Evolutionary conservation across 1,140 invertebrate species (phyloP), one percentile per base, ranked within the genome.

Genomic region (Wasmannia auropunctata): DNA sequence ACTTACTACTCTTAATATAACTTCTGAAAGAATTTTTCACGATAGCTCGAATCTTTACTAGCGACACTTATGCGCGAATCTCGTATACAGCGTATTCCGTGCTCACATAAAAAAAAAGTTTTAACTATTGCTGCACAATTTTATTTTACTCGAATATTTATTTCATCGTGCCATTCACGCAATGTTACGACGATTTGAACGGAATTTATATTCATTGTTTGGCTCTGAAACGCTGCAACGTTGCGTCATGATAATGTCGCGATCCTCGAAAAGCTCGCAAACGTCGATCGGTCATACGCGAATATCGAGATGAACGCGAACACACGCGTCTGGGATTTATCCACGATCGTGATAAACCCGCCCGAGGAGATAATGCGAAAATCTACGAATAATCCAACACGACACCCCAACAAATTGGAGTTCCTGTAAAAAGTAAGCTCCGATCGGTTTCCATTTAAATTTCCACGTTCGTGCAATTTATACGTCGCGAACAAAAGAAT

Each of bases 331-430:
- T 22, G 10, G 76, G 34, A 81, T 81, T 81, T 70, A n/a, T n/a
- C n/a, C n/a, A 69, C 22, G 10, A 25, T 31, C n/a, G 19, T 31
- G 22, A 81, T 81, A 81, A 81, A 81, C 34, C 16, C 25, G 16
- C 4, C 19, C 49, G 34, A 40, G 34, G 37, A 81, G 34, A 81
- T 81, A 69, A 81, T 81, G 49, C 19, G 25, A 69, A 56, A 70
- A 81, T 81, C 34, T 81, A 69, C 19, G 49, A 81, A 70, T 81
- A 81, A 81, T 81, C 63, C 63, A 34, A 81, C 19, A 14, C 16
- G 49, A 81, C 19, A 14, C 16, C 34, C 5, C 63, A 34, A 81
- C 77, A 70, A 81, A 81, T 81, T 81, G 34, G 16, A 70, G 2
- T 56, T 69, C 37, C 16, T 11, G 22, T 34, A 40, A 70, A 56